These are phyloP conservation scores for Corythaeola cristata DNA, from an alignment of 2,113 vertebrate genomes.

Conservation along the genomic window DNA sequence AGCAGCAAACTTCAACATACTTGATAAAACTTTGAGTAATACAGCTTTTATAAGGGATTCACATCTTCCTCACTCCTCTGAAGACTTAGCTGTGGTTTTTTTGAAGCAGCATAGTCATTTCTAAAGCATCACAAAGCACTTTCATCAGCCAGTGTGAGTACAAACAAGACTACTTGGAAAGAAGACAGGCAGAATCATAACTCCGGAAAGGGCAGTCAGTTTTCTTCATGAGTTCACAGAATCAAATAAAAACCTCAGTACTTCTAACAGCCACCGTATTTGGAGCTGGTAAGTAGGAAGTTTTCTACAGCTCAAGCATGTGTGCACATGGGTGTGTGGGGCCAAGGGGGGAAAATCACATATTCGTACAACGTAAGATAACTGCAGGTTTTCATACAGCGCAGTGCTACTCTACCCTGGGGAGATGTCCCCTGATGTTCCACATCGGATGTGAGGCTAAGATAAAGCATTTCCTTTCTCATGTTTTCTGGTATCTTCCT, in stretches of 20 bases:
- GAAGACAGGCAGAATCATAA: background rate
- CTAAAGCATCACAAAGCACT: background rate
- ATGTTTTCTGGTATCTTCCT: background rate
- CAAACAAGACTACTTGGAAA: background rate
- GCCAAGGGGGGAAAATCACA: background rate
- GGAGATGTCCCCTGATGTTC: background rate
- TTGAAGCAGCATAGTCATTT: background rate
- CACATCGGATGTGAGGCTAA: background rate
- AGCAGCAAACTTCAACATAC: background rate
- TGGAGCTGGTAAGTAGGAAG: background rate
- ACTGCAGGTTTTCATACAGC: background rate
- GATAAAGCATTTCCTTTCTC: background rate
- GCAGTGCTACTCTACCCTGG: background rate
- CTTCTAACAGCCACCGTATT: background rate
- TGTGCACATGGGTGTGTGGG: background rate
- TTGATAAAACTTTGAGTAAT: background rate
- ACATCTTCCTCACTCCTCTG: background rate
- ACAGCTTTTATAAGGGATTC: background rate
- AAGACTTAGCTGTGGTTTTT: background rate
- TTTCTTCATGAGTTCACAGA: background rate
- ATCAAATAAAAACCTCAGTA: background rate
- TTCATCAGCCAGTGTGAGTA: background rate
- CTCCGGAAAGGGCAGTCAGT: background rate
- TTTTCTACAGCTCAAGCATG: background rate
- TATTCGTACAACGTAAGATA: rapidly evolving